phyloP scores from a whole-genome alignment of 2,888 invertebrate species.

The Strigamia transsilvanica region DNA sequence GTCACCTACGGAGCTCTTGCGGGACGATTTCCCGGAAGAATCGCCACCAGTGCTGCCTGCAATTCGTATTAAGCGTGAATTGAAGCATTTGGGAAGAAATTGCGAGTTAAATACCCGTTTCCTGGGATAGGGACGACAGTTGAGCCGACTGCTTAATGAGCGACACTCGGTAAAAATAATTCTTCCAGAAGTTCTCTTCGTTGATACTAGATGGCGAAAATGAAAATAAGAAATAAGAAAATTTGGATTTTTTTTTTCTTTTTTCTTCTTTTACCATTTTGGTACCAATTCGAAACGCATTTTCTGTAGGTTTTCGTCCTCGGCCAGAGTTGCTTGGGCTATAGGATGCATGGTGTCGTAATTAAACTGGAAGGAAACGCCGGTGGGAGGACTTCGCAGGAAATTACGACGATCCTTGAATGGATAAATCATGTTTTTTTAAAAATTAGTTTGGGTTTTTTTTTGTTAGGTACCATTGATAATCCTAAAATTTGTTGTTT shows the following conservation, averaged over 20 bases:
- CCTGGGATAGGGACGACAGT: slow-evolving; percentile 72
- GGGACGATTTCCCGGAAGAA: slow-evolving; percentile 53
- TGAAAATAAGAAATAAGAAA: not conserved
- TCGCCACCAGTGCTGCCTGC: slow-evolving; percentile 55
- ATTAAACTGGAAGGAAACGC: slow-evolving; percentile 95
- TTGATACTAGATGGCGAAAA: slow-evolving; percentile 73
- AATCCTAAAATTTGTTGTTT: slow-evolving; percentile 95
- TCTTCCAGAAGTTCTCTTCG: slow-evolving; percentile 99
- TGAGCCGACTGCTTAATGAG: slow-evolving; percentile 97
- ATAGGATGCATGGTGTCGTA: slow-evolving; percentile 91
- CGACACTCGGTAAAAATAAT: slow-evolving; percentile 99
- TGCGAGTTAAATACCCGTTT: slow-evolving; percentile 58
- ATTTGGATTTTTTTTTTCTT: too few species aligned
- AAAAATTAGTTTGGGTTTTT: not conserved
- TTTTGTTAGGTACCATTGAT: slow-evolving; percentile 74
- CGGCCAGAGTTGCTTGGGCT: slow-evolving; percentile 91
- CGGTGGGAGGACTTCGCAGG: slow-evolving; percentile 93
- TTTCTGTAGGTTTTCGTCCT: slow-evolving; percentile 94
- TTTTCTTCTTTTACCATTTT: slow-evolving; percentile 84
- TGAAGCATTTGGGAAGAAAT: not conserved
- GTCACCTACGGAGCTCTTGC: slow-evolving; percentile 55
- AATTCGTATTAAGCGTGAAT: not conserved
- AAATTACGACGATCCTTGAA: slow-evolving; percentile 94
- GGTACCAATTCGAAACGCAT: slow-evolving; percentile 99
- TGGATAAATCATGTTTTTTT: too few species aligned